Base-by-base conservation (phyloP, 35 echinoderm and acorn worm genomes). In the Heliocidaris tuberculata region DNA sequence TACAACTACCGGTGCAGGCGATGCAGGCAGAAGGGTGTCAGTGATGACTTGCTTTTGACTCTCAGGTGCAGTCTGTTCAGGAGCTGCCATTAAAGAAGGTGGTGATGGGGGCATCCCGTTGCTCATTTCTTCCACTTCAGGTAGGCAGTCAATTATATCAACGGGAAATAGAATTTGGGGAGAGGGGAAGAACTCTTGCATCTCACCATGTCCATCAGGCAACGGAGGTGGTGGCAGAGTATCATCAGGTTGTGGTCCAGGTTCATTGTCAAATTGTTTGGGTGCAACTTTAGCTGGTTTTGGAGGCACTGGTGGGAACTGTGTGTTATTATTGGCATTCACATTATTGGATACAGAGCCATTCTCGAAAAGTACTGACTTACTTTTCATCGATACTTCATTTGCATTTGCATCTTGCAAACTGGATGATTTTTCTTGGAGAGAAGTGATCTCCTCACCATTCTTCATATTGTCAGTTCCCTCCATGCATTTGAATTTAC, bases 41-140 rank as follows among this genome's bases (percentile, higher is more conserved):
- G 21, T n/a, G 4, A 6, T 19, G 27, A 27, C 4, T 78, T 29
- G 65, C 65, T 78, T 19, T 78, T 78, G 65, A 78, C 65, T 78
- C 65, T 78, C 87, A 7, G 29, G 0, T 89, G 32, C 31, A 11
- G 87, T 4, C 32, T 32, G 31, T 42, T 89, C 87, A 48, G 47
- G 87, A 89, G 19, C 0, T 48, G 19, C 31, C 31, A 89, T 48
- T 12, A 48, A 2, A 32, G 85, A 30, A 30, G 87, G 87, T 9
- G 87, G 87, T 24, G 87, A 89, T 89, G 50, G 91, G 11, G 4
- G 47, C 30, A 31, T 24, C 50, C 91, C 91, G 30, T 93, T 93
- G 50, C 91, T 93, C 50, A 93, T 32, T 93, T 93, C 91, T 59
- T 93, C 91, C 6, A 93, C 91, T 31, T 93, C 91, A 30, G 91